Evolutionary conservation across 2,113 vertebrate species (phyloP).

Genomic region (Fulica atra): DNA sequence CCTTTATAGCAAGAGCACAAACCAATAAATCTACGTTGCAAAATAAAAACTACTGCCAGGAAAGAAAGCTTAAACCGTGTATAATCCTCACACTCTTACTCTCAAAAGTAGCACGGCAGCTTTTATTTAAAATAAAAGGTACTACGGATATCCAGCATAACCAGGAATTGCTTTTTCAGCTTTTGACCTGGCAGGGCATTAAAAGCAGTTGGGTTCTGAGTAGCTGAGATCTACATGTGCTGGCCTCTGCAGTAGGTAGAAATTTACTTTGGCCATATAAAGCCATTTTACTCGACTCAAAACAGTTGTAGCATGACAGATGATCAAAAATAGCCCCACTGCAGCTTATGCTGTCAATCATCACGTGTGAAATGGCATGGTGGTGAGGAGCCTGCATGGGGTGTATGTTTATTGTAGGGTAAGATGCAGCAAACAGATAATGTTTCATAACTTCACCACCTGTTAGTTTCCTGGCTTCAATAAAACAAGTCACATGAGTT

Average conservation of each 20-base stretch:
- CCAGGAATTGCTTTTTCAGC: constrained; percentile 28
- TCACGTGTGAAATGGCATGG: constrained; percentile 72
- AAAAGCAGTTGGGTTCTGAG: constrained; percentile 54
- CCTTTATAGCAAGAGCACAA: neutral
- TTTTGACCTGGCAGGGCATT: constrained; percentile 34
- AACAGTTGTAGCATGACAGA: constrained; percentile 87
- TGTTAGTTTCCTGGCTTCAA: constrained; percentile 74
- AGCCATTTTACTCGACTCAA: constrained; percentile 80
- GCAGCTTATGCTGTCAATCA: constrained; percentile 94
- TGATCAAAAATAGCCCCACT: constrained; percentile 90
- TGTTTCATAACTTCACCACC: constrained; percentile 75
- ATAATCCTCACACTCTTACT: neutral
- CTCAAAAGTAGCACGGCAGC: neutral
- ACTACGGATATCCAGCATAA: neutral
- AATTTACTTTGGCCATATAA: constrained; percentile 85
- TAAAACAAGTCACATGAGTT: constrained; percentile 56
- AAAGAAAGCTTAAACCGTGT: neutral
- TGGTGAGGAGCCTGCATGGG: constrained; percentile 60
- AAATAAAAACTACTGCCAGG: neutral
- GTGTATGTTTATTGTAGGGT: constrained; percentile 61
- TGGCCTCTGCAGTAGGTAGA: constrained; percentile 81
- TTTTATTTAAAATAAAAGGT: neutral
- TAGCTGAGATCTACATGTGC: constrained; percentile 53
- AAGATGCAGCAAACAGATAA: constrained; percentile 66
- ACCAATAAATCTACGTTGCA: neutral